Evolutionary conservation across 2,113 vertebrate genomes (phyloP).

Genomic region (Triplophysa rosa): DNA sequence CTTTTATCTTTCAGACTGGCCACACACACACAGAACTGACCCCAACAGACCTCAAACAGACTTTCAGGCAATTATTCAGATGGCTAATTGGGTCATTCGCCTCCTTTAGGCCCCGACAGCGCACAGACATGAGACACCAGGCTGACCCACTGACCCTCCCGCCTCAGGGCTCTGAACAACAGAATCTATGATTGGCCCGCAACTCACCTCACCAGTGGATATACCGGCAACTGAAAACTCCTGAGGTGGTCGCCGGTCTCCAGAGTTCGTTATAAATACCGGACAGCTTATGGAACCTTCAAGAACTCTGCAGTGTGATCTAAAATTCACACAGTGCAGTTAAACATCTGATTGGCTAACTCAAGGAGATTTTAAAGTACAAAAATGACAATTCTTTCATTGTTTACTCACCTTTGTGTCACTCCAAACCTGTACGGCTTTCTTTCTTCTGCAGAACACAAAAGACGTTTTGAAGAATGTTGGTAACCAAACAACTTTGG

Average conservation of each 20-base stretch:
- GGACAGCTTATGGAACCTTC: slow-evolving; percentile 14
- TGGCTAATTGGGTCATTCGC: slow-evolving; percentile 71
- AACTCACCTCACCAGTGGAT: slow-evolving; percentile 7
- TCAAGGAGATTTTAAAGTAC: neutral
- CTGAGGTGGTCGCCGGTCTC: slow-evolving; percentile 10
- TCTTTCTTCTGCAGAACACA: too few relatives aligned
- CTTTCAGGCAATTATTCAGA: slow-evolving; percentile 66
- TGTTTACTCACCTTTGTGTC: too few relatives aligned
- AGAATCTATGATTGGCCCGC: slow-evolving; percentile 55
- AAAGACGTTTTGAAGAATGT: too few relatives aligned
- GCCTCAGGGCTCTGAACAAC: slow-evolving; percentile 51
- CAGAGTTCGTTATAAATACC: slow-evolving; percentile 32
- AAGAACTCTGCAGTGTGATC: slow-evolving; percentile 21
- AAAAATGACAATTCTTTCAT: neutral
- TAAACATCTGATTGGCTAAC: slow-evolving; percentile 16
- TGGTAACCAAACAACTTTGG: too few relatives aligned
- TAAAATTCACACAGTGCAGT: slow-evolving; percentile 25
- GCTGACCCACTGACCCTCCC: slow-evolving; percentile 66
- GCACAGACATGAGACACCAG: slow-evolving; percentile 63
- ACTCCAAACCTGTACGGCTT: too few relatives aligned
- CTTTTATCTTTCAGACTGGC: slow-evolving; percentile 26
- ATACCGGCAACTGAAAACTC: slow-evolving; percentile 14
- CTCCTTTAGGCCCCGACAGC: slow-evolving; percentile 56
- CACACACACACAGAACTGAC: slow-evolving; percentile 47
- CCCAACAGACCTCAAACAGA: slow-evolving; percentile 49